These are phyloP conservation scores for Tachina grossa DNA, from an alignment of 2,888 invertebrate genomes.

Conservation along the genomic window DNA sequence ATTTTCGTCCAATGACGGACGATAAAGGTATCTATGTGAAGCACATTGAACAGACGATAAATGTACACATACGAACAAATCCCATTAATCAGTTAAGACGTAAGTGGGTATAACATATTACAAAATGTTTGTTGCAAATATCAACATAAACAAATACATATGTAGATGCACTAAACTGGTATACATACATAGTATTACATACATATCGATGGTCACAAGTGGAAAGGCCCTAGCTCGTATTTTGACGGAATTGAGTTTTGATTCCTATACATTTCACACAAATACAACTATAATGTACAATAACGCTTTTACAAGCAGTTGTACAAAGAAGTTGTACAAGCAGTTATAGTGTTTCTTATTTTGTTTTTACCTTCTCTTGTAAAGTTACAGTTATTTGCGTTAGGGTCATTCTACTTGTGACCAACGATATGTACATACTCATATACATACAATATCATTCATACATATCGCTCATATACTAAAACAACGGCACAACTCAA, in stretches of 20 bases:
- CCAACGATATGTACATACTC: not conserved
- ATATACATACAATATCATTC: not conserved
- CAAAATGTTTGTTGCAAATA: conserved; percentile 8
- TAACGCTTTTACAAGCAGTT: no score
- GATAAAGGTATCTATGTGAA: conserved; percentile 91
- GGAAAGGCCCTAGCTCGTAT: no score
- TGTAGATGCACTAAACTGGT: not conserved
- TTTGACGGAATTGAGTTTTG: no score
- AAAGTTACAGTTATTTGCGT: no score
- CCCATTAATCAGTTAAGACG: conserved; percentile 82
- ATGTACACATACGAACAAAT: conserved; percentile 91
- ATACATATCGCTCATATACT: not conserved
- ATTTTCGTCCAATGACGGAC: conserved; percentile 91
- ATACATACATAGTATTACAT: not conserved
- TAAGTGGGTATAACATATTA: conserved; percentile 75
- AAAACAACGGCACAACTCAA: no score
- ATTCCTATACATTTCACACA: no score
- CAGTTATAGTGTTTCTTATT: no score
- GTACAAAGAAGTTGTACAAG: no score
- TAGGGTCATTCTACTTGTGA: no score
- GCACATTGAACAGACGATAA: conserved; percentile 92
- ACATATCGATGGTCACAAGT: no score
- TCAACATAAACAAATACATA: conserved; percentile 2
- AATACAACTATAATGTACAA: no score
- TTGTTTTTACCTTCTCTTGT: no score